Base-by-base conservation (phyloP, 2,113 vertebrate genomes). In the Talpa occidentalis region DNA sequence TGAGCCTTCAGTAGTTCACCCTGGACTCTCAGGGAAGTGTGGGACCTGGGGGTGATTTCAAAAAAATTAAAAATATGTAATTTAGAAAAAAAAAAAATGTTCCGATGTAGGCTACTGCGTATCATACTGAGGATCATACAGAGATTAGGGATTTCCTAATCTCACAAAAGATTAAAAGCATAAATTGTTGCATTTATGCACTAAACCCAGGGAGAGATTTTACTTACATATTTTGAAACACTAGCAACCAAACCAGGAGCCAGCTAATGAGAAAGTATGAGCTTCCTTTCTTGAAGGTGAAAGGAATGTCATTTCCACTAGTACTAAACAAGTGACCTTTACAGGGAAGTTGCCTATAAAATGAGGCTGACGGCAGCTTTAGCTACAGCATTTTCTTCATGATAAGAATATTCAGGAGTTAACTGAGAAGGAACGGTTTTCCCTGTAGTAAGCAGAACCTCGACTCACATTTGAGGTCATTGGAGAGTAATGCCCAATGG, bases 311-410 rank as follows among this genome's bases (percentile, higher is more conserved):
- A 79, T 95, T 54, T 95, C 42, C 52, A 95, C 69, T 66, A 76
- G 52, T 19, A 59, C 17, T 92, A 87, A 92, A 94, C 81, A 96
- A 91, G 0, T 84, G 91, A 93, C 60, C 87, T 96, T 95, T 95
- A 88, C 76, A 85, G 54, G 42, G 72, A 87, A 77, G 40, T 67
- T 94, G 80, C 0, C 0, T 66, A 69, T 74, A 95, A 92, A 94
- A 28, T 94, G 62, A 73, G n/a, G 9, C 24, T 44, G 47, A 70
- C 15, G n/a, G 47, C 73, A 67, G 9, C 74, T 83, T 83, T n/a
- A 85, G 69, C 54, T 60, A 72, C 3, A 87, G 28, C 4, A 5
- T 26, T 88, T 90, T 84, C 64, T 69, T 90, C 59, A n/a, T 67
- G 26, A 83, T 56, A 28, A 72, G 42, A 90, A 78, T 40, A 42